Evolutionary conservation across 2,888 invertebrate genomes (phyloP), one percentile per base, ranked within the genome.

Genomic region (Sinohyriopsis cumingii): DNA sequence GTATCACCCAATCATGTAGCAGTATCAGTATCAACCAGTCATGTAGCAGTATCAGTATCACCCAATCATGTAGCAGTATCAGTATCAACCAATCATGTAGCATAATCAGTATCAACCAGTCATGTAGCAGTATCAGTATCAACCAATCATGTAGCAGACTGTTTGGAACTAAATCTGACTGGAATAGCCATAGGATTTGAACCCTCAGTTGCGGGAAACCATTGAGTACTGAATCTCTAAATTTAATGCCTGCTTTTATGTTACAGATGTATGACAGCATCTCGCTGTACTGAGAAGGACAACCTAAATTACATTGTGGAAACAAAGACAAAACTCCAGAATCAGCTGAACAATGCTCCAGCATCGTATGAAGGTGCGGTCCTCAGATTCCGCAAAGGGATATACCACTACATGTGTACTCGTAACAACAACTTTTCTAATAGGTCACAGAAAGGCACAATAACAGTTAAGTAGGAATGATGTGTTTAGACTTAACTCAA

Each of bases 341-440:
- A 80, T 56, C 81, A 82, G 67, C 79, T 90, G 56, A 80, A 89
- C 80, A 87, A 86, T 70, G 88, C 89, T 20, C 87, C 89, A n/a
- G 89, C 90, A 7, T 89, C 89, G 1, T 89, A 85, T 67, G 80
- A 81, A 62, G 90, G 89, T 22, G 86, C 81, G 3, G 75, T 89
- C 18, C 81, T 90, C 9, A 81, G 75, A 67, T 82, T 89, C 63
- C 83, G 78, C 66, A 73, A 73, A 59, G 89, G 89, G 22, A 83
- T 72, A 6, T 89, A 89, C 71, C 78, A 87, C 76, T 89, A 85
- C 73, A 87, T 87, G 82, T 88, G 88, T 67, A 84, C 88, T 7
- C 79, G 89, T 55, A 90, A 90, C 75, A 90, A 89, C 77, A 89
- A 88, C 76, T 89, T 88, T 77, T 85, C 85, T 24, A 89, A 86